Percentiles rank a stretch among this genome's conserved stretches.
Evolutionary conservation across 2,888 invertebrate genomes (phyloP).

Genomic region (Nysson spinosus): DNA sequence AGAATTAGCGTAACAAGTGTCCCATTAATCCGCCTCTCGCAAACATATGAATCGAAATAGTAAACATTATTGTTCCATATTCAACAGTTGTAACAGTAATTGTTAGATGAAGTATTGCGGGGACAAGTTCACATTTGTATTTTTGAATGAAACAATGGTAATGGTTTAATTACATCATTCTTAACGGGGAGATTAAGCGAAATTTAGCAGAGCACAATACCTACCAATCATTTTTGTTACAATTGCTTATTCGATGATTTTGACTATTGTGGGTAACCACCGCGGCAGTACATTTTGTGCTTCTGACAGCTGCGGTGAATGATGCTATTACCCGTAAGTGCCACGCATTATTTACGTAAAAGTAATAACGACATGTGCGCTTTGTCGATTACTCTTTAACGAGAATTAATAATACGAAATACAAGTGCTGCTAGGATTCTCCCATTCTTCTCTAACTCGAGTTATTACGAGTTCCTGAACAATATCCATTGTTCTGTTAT

Average conservation of each 20-base stretch:
- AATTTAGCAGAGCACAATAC: slow-evolving; percentile 47
- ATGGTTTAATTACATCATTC: slow-evolving; percentile 49
- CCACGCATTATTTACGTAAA: slow-evolving; percentile 52
- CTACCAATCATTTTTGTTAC: slow-evolving; percentile 56
- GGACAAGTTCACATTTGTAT: slow-evolving; percentile 25
- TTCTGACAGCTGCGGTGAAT: slow-evolving; percentile 52
- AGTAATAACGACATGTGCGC: slow-evolving; percentile 45
- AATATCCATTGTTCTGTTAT: no score
- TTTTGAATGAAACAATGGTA: slow-evolving; percentile 34
- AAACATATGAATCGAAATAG: no score
- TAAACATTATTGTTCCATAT: slow-evolving; percentile 18
- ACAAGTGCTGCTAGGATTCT: not conserved
- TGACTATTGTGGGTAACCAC: slow-evolving; percentile 35
- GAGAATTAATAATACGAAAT: slow-evolving; percentile 21
- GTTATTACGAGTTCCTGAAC: no score
- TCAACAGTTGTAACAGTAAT: slow-evolving; percentile 10
- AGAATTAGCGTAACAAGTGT: no score
- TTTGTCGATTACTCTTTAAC: slow-evolving; percentile 47
- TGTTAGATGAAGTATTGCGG: slow-evolving; percentile 15
- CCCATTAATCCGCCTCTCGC: no score
- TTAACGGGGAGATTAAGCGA: slow-evolving; percentile 47
- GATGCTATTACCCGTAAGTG: slow-evolving; percentile 52
- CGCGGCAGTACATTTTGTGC: slow-evolving; percentile 35
- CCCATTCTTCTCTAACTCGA: no score
- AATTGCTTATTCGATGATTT: slow-evolving; percentile 51